Evolutionary conservation across 2,888 invertebrate species (phyloP), one percentile per base, ranked within the genome.

Genomic region (Erebia aethiops): DNA sequence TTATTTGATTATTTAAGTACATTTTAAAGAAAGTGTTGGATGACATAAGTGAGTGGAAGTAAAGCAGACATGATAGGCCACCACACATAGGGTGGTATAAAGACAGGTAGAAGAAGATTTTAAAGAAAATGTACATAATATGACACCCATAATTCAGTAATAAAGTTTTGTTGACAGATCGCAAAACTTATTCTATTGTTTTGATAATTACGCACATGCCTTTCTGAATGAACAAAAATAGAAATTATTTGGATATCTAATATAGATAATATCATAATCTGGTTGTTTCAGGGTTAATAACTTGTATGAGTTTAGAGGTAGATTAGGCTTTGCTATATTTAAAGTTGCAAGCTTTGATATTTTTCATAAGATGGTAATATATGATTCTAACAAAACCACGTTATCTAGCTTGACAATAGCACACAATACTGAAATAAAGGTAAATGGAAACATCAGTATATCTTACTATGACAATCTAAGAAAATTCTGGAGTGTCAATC

Each of bases 401-500:
- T 71, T 93, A 60, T 92, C 92, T 16, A 83, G 80, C 77, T 80
- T 85, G 62, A 81, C 80, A 66, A 74, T 90, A 52, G 78, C 84
- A 69, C 67, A 80, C 58, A 77, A 80, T 61, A 78, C 90, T 70
- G 82, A 85, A 77, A 74, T 92, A 2, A 85, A 82, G 66, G 71
- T 89, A 10, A 91, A 88, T 78, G 85, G 82, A 41, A 79, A 83
- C 66, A 79, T 81, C 49, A 88, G 86, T 71, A 80, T 92, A 69
- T 89, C 88, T 70, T 91, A 85, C 75, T 89, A 88, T 85, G 92
- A 93, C 75, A 84, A 86, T 77, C 67, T 75, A 54, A 72, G 76
- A 69, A 92, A 86, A 74, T 91, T 87, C 76, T 93, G 92, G 92
- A 88, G 86, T 72, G 75, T 92, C 14, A 87, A 84, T 84, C 84